These are phyloP conservation scores for Yponomeuta sedellus DNA, from an alignment of 2,888 invertebrate genomes.

Conservation along the genomic window DNA sequence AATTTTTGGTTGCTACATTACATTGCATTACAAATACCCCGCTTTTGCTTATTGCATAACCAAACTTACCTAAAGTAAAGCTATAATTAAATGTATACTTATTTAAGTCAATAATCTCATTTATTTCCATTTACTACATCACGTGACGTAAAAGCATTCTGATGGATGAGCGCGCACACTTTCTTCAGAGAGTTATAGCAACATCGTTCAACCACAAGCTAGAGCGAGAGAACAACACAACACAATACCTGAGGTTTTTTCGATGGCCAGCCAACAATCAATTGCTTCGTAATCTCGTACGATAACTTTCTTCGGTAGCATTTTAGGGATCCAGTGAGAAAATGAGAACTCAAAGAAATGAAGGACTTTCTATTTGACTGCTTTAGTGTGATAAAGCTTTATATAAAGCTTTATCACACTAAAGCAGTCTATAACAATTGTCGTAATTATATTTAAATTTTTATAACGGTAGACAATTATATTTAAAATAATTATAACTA, in stretches of 20 bases:
- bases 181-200: constrained; percentile 56
- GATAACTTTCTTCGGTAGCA: constrained; percentile 59
- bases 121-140: not conserved
- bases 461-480: too few relatives aligned
- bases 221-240: constrained; percentile 44
- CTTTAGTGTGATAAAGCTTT: too few relatives aligned
- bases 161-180: constrained; percentile 56
- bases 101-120: not conserved
- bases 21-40: too few relatives aligned
- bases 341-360: not conserved
- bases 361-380: not conserved
- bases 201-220: constrained; percentile 22
- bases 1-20: too few relatives aligned
- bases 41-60: too few relatives aligned
- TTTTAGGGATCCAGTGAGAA: not conserved
- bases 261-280: constrained; percentile 34
- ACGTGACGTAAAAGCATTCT: constrained; percentile 57
- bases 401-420: too few relatives aligned
- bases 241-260: constrained; percentile 54
- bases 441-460: too few relatives aligned
- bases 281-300: constrained; percentile 42
- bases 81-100: not conserved
- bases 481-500: too few relatives aligned
- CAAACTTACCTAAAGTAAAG: too few relatives aligned
- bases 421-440: too few relatives aligned